Percentiles rank a stretch among this genome's conserved stretches.
These are phyloP conservation scores for Bursaphelenchus okinawaensis DNA, from an alignment of 2,888 invertebrate genomes.

Conservation along the genomic window DNA sequence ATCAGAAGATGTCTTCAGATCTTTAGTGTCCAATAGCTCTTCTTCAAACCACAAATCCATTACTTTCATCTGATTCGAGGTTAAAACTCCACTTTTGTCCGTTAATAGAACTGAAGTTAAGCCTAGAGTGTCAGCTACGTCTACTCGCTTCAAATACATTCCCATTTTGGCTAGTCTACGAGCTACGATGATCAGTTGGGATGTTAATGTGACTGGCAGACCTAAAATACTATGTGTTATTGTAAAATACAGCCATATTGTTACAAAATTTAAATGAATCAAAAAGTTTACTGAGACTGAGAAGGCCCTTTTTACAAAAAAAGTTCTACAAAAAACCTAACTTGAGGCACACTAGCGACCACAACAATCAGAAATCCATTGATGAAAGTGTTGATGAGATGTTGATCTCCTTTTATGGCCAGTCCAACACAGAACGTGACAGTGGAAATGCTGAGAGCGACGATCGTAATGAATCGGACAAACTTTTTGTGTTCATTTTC, in stretches of 20 bases:
- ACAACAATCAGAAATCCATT: slow-evolving; percentile 44
- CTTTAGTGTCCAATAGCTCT: slow-evolving; percentile 8
- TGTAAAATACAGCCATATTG: not conserved
- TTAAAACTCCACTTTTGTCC: slow-evolving; percentile 32
- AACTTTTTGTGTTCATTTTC: slow-evolving; percentile 41
- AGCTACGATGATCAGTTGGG: slow-evolving; percentile 33
- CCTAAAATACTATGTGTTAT: slow-evolving; percentile 22
- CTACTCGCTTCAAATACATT: slow-evolving; percentile 26
- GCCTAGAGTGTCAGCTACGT: slow-evolving; percentile 35
- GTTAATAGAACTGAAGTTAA: slow-evolving; percentile 29
- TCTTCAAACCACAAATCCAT: slow-evolving; percentile 31
- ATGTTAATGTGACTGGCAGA: slow-evolving; percentile 36
- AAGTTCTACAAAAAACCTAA: too few species aligned
- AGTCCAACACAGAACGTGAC: slow-evolving; percentile 37
- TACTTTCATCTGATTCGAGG: slow-evolving; percentile 22
- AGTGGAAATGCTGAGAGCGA: slow-evolving; percentile 40
- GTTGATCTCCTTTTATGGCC: slow-evolving; percentile 28
- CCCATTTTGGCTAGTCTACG: slow-evolving; percentile 29
- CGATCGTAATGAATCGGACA: slow-evolving; percentile 39
- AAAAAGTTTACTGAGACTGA: too few species aligned
- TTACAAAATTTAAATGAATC: not conserved
- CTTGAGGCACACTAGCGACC: slow-evolving; percentile 45
- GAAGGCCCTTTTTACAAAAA: too few species aligned
- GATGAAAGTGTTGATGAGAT: slow-evolving; percentile 39
- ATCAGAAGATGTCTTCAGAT: slow-evolving; percentile 9